phyloP scores from a whole-genome alignment of 1,140 invertebrate genomes.

The Lepidurus couesii region DNA sequence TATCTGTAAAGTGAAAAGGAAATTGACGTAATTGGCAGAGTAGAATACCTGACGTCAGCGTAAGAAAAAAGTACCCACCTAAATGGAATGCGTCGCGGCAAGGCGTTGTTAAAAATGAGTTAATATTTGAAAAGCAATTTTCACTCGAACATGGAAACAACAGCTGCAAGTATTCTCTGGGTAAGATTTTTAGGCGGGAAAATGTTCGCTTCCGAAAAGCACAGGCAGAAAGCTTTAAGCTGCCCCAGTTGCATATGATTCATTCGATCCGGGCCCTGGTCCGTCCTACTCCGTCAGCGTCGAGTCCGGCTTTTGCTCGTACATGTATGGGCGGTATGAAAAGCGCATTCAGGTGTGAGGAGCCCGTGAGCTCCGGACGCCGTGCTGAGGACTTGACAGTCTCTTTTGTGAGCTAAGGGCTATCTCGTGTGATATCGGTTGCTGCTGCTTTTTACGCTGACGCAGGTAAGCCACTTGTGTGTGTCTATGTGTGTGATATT shows the following conservation, averaged over 20 bases:
- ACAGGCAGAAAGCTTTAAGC: background rate
- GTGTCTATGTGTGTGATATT: background rate
- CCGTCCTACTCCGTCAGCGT: background rate
- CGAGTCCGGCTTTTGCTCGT: constrained; percentile 4
- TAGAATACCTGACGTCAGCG: too few relatives aligned
- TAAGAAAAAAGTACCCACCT: too few relatives aligned
- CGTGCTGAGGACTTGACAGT: background rate
- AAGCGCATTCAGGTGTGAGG: constrained; percentile 13
- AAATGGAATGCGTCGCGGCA: too few relatives aligned
- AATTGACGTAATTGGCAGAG: too few relatives aligned
- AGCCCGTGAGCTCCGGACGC: constrained; percentile 5
- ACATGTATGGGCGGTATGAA: constrained; percentile 2
- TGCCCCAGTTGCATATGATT: constrained; percentile 18
- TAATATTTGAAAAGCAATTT: background rate
- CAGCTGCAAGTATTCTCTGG: background rate
- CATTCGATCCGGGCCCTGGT: background rate
- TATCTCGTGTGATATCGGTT: constrained; percentile 22
- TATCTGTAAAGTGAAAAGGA: too few relatives aligned
- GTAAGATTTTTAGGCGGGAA: background rate
- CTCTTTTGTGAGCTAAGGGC: constrained; percentile 21
- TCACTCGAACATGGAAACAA: background rate
- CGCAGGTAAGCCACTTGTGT: constrained; percentile 12
- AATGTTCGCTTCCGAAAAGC: background rate
- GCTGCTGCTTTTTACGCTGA: constrained; percentile 13
- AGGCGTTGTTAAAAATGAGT: too few relatives aligned